phyloP scores from a whole-genome alignment of 2,797 vertebrate species.

The Sciaenops ocellatus region DNA sequence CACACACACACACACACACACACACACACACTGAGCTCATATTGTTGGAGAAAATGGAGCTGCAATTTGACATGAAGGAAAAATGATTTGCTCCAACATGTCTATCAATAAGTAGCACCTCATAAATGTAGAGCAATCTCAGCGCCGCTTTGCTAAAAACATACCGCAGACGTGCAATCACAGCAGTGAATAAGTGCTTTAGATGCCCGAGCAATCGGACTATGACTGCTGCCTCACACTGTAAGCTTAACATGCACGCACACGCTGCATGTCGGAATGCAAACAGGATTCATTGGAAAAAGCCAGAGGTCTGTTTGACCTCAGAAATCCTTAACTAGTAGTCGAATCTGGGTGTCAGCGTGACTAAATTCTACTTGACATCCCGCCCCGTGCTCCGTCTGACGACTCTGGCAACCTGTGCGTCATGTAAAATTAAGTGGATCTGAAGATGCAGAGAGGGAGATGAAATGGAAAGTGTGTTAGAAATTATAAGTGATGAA shows the following conservation, averaged over 20 bases:
- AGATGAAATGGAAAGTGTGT: constrained; percentile 64
- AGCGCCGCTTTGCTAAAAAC: background rate
- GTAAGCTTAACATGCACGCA: constrained; percentile 8
- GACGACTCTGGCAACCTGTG: constrained; percentile 64
- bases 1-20: background rate
- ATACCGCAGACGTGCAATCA: background rate
- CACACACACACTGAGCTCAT: background rate
- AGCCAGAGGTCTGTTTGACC: constrained; percentile 69
- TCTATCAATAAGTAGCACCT: background rate
- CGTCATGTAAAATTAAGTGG: constrained; percentile 74
- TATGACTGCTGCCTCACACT: background rate
- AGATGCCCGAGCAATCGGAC: constrained; percentile 7
- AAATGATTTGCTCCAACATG: background rate
- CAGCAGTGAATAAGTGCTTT: background rate
- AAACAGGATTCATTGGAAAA: constrained; percentile 27
- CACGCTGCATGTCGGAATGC: constrained; percentile 52
- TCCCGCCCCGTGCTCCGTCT: constrained; percentile 32
- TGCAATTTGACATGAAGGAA: constrained; percentile 10
- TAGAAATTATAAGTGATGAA: constrained; percentile 55
- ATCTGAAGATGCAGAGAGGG: constrained; percentile 56
- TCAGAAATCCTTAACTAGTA: constrained; percentile 47
- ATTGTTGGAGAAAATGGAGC: background rate
- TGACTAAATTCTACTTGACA: constrained; percentile 68
- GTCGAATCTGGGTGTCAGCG: constrained; percentile 59
- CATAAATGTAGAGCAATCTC: background rate